Conservation (phyloP, 2,888 invertebrate genomes). For the Loripinus fragilis region DNA sequence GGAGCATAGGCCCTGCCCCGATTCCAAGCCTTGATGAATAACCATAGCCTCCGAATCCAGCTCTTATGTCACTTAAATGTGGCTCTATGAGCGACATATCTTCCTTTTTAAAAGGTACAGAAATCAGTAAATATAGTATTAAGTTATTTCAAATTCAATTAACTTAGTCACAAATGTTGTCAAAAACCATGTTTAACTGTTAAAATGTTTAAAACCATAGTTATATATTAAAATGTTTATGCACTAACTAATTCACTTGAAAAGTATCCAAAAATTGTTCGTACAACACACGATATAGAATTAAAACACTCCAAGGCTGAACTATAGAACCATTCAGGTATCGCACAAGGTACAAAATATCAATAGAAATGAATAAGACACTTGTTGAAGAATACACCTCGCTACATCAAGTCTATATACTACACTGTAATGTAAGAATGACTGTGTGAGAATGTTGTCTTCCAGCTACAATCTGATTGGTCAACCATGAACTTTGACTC, state of each 20-base stretch:
- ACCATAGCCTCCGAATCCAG: conserved; percentile 52
- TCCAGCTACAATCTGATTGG: conserved; percentile 34
- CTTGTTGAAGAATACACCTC: background rate
- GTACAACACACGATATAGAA: background rate
- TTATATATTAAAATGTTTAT: background rate
- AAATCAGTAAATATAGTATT: no score
- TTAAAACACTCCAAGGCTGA: background rate
- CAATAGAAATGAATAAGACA: no score
- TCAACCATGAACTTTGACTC: conserved; percentile 33
- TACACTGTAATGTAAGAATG: background rate
- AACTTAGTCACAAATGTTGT: background rate
- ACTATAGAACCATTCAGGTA: background rate
- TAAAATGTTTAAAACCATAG: background rate
- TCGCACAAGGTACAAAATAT: background rate
- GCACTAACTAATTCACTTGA: conserved; percentile 11
- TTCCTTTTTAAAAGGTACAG: no score
- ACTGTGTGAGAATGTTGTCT: conserved; percentile 40
- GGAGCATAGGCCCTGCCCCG: conserved; percentile 43
- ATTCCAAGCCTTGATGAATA: conserved; percentile 23
- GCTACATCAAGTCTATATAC: background rate
- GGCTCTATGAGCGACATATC: conserved; percentile 56
- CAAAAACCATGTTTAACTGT: conserved; percentile 18
- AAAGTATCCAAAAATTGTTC: background rate
- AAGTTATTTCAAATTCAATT: no score
- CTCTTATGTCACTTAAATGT: conserved; percentile 48